These are phyloP conservation scores for Aythya baeri DNA, from an alignment of 2,113 vertebrate genomes.

Conservation along the genomic window DNA sequence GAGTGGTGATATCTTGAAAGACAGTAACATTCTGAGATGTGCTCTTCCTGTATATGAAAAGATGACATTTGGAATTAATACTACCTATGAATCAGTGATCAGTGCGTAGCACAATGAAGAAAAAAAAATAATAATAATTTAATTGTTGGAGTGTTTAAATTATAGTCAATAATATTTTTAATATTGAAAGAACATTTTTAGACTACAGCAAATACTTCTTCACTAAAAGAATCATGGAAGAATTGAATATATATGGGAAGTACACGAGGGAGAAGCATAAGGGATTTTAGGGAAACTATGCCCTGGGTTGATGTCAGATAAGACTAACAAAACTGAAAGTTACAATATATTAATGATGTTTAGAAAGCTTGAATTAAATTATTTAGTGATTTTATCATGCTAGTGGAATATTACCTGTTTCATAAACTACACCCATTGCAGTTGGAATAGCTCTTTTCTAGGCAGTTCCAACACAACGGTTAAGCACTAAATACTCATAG, in stretches of 20 bases:
- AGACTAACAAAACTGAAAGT: not conserved
- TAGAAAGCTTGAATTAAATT: not conserved
- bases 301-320: not conserved
- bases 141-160: not conserved
- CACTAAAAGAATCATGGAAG: not conserved
- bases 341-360: not conserved
- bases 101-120: not conserved
- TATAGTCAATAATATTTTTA: not conserved
- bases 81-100: not conserved
- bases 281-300: not conserved
- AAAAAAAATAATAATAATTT: not conserved
- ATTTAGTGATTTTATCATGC: not conserved
- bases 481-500: not conserved
- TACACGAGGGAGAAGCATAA: not conserved
- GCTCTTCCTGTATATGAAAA: not conserved
- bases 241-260: not conserved
- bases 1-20: not conserved
- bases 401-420: not conserved
- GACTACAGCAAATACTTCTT: not conserved
- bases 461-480: not conserved
- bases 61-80: not conserved
- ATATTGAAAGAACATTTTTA: slow-evolving; percentile 7
- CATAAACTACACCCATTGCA: not conserved
- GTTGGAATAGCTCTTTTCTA: not conserved
- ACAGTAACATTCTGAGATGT: not conserved